Base-by-base conservation (phyloP, 2,888 invertebrate species). In the Standfussiana lucernea region DNA sequence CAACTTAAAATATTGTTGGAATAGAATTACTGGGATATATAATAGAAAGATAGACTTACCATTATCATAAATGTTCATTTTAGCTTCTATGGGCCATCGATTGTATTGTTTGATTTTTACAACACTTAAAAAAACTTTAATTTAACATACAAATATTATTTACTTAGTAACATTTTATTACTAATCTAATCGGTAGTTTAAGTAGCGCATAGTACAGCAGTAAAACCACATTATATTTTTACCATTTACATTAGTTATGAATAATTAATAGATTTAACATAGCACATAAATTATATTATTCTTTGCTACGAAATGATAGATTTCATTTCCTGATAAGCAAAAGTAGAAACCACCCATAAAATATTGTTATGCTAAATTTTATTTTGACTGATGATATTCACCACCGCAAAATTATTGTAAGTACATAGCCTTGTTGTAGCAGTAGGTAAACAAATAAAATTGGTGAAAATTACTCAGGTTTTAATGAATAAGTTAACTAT, bases 271-370 rank as follows among this genome's bases (percentile, higher is more conserved):
- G 21, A 42, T 72, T 59, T 10, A 21, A 18, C 24, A 68, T 62
- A 66, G 66, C 42, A 40, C 53, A n/a, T 37, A 40, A 28, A 50
- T 61, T 4, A n/a, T 67, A 66, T 66, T 56, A 61, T 83, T 37
- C 18, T 56, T 62, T 56, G 61, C 37, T 45, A 61, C 66, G 32
- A 56, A 78, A 62, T 70, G 8, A 15, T 42, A 59, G 42, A 78
- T 79, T 69, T 13, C 13, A 67, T 71, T 72, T 72, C 66, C 40
- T 66, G 42, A 67, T 67, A 67, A 42, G 32, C n/a, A 40, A 40
- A 10, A 47, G 59, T 32, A 56, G 6, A 28, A 13, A 42, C 11
- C n/a, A 56, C 7, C 1, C 28, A 28, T 56, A 18, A 56, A 56
- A n/a, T 21, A 37, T 32, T 32, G 42, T 50, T 61, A 53, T 66